Conservation (phyloP, 2,888 invertebrate species). For the Spodoptera littoralis region DNA sequence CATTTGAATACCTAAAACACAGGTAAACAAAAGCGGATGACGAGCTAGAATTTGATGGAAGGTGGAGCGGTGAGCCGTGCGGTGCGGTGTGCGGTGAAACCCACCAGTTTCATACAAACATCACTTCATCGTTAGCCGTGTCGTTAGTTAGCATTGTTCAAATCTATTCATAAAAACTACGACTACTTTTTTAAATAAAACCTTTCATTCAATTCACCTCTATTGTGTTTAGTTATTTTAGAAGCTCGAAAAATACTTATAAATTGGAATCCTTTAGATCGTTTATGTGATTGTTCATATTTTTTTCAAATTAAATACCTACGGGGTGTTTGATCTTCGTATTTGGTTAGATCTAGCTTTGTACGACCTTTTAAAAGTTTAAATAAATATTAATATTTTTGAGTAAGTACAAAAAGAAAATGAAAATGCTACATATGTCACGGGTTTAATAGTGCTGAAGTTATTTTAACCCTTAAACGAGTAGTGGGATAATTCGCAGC, state of each 20-base stretch:
- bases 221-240: constrained; percentile 39
- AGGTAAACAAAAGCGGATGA: constrained; percentile 44
- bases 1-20: constrained; percentile 14
- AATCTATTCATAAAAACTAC: constrained; percentile 47
- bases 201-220: constrained; percentile 46
- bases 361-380: too few relatives aligned
- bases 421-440: too few relatives aligned
- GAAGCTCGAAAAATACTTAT: constrained; percentile 26
- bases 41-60: constrained; percentile 24
- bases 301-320: constrained; percentile 1
- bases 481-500: too few relatives aligned
- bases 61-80: constrained; percentile 42
- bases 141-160: constrained; percentile 61
- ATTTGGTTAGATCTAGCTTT: background rate
- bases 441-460: too few relatives aligned
- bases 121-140: constrained; percentile 55
- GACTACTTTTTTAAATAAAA: constrained; percentile 52
- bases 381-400: too few relatives aligned
- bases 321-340: background rate
- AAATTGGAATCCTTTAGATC: constrained; percentile 10
- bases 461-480: too few relatives aligned
- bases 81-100: constrained; percentile 26
- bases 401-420: too few relatives aligned
- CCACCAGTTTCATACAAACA: constrained; percentile 4
- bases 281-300: constrained; percentile 10